These are phyloP conservation scores for Cryptotis parvus DNA, from an alignment of 2,113 vertebrate species.

Conservation along the genomic window DNA sequence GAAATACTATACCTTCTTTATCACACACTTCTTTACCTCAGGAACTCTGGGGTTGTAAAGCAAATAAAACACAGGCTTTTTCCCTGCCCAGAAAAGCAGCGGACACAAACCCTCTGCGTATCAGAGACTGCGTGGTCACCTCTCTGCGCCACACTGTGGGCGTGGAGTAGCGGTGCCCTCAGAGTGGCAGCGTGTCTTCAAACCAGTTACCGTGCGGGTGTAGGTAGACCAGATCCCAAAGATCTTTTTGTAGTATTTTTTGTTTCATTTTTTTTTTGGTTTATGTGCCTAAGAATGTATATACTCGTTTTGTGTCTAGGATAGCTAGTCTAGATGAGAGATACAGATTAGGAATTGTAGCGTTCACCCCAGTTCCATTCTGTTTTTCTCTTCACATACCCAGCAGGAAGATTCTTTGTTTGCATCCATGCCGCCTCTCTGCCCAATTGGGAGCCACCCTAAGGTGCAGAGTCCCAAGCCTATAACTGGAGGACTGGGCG, in stretches of 20 bases:
- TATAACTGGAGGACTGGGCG: conserved; percentile 89
- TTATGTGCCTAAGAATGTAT: not conserved
- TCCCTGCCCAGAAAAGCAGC: not conserved
- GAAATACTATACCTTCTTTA: not conserved
- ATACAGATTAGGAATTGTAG: not conserved
- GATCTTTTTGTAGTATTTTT: not conserved
- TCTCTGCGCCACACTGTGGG: not conserved
- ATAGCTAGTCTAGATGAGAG: not conserved
- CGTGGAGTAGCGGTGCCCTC: too few relatives aligned
- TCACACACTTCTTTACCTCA: not conserved
- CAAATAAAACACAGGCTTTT: not conserved
- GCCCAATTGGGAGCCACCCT: conserved; percentile 92
- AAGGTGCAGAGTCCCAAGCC: conserved; percentile 91
- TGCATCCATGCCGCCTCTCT: conserved; percentile 92
- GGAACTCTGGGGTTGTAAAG: conserved; percentile 29
- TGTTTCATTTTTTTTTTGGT: not conserved
- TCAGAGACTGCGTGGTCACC: not conserved
- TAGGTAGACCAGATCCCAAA: not conserved
- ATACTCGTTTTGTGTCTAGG: too few relatives aligned
- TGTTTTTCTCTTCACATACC: conserved; percentile 51
- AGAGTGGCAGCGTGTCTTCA: not conserved
- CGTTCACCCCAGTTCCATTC: not conserved
- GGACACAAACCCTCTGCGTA: not conserved
- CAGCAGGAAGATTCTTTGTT: conserved; percentile 92
- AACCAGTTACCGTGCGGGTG: conserved; percentile 27